Base-by-base conservation (phyloP, 2,797 vertebrate genomes). In the Mareca strepera region DNA sequence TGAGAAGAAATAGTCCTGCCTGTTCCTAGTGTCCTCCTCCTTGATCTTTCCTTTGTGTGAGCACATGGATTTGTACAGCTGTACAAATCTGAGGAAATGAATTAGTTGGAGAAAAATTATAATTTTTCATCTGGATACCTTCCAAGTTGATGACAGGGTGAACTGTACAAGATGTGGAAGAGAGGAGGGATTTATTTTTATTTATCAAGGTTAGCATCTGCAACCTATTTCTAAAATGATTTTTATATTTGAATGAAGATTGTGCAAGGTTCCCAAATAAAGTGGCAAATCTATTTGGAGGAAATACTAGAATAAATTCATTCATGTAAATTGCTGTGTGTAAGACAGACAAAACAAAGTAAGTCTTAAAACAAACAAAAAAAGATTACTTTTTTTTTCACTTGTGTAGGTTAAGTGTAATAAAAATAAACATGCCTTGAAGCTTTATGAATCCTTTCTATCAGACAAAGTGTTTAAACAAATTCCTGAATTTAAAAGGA, bases 1-100 rank as follows among this genome's bases (percentile, higher is more conserved):
- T 67, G 83, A 55, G 88, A 93, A 94, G 77, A 94, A 95, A 79
- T 73, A 86, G 77, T 56, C 43, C 29, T 76, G 85, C 58, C 58
- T 43, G 23, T 91, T 86, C 59, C n/a, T 63, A 73, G n/a, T 39
- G 46, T 28, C 77, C 26, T 31, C 33, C 11, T 72, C 6, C 44
- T 79, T 75, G 44, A 46, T 95, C 35, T 91, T 87, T 13, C 6
- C 17, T 86, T 77, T 69, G 21, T 92, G 77, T 82, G 48, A 90
- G 66, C 52, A 56, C 16, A 9, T 69, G 58, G 28, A 6, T 86
- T 90, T 82, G 17, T 88, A 21, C 55, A 82, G 29, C 44, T 86
- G 33, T 43, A 2, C 72, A 46, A 25, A 35, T 44, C 35, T 59
- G 50, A 72, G 33, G 58, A 75, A 80, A 55, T 62, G 41, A 83